These are phyloP conservation scores for Argyrosomus japonicus DNA, from an alignment of 2,113 vertebrate genomes.

Conservation along the genomic window DNA sequence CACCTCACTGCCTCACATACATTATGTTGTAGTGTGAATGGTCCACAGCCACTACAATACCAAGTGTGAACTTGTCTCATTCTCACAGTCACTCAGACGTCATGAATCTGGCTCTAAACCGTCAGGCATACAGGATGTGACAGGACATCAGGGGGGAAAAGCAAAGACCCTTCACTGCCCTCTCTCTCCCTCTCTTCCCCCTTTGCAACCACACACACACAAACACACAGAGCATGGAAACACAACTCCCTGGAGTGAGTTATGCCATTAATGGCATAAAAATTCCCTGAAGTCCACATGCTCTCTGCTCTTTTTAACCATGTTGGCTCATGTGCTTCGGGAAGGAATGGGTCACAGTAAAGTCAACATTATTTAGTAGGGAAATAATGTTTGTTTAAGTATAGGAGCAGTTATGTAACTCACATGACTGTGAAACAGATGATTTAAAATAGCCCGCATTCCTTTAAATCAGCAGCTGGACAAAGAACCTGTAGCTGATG, in stretches of 20 bases:
- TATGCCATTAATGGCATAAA: conserved; percentile 17
- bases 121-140: conserved; percentile 33
- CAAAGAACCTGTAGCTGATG: background rate
- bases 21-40: background rate
- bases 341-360: conserved; percentile 5
- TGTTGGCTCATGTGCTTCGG: background rate
- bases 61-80: background rate
- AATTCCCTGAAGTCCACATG: conserved; percentile 6
- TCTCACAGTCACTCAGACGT: conserved; percentile 20
- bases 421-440: conserved; percentile 34
- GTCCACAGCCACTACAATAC: background rate
- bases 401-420: conserved; percentile 40
- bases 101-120: conserved; percentile 13
- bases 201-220: conserved; percentile 7
- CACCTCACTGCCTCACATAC: background rate
- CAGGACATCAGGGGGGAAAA: background rate
- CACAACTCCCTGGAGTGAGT: conserved; percentile 16
- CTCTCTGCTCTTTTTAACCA: conserved; percentile 1
- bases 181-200: background rate
- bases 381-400: conserved; percentile 35
- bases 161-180: background rate
- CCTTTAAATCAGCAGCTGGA: conserved; percentile 19
- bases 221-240: conserved; percentile 16
- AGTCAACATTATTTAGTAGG: background rate
- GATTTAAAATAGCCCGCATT: conserved; percentile 28